These are phyloP conservation scores for Conus ventricosus DNA, from an alignment of 1,140 invertebrate genomes.

Conservation along the genomic window DNA sequence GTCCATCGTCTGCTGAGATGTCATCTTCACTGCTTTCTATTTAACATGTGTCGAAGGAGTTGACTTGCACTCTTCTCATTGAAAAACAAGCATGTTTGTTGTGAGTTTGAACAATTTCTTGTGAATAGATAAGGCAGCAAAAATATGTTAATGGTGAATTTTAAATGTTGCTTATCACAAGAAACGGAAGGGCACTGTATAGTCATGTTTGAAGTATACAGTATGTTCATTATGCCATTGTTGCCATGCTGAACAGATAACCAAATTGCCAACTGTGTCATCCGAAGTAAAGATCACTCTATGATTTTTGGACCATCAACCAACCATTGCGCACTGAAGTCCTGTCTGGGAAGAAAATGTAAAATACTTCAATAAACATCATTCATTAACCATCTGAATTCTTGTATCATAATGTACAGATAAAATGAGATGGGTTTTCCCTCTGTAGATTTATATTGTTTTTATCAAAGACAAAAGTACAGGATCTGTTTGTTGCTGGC, in stretches of 20 bases:
- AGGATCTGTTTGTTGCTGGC: no score
- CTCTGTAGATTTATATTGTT: no score
- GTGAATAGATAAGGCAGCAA: conserved; percentile 2
- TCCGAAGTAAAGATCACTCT: no score
- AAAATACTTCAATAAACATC: no score
- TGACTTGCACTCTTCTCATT: neutral
- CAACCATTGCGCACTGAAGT: no score
- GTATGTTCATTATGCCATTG: no score
- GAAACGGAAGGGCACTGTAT: neutral
- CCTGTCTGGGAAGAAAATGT: no score
- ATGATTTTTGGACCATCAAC: no score
- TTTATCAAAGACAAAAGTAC: no score
- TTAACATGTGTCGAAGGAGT: neutral
- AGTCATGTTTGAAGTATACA: neutral
- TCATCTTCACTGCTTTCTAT: neutral
- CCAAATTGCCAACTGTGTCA: no score
- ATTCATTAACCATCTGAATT: neutral
- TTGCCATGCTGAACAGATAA: no score
- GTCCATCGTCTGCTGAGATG: neutral
- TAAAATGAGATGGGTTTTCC: no score
- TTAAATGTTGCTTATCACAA: neutral
- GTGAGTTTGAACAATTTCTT: neutral
- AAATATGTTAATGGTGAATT: neutral
- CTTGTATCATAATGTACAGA: neutral
- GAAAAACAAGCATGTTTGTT: neutral